Evolutionary conservation across 2,113 vertebrate genomes (phyloP), one percentile per base, ranked within the genome.

Genomic region (Syrrhaptes paradoxus): DNA sequence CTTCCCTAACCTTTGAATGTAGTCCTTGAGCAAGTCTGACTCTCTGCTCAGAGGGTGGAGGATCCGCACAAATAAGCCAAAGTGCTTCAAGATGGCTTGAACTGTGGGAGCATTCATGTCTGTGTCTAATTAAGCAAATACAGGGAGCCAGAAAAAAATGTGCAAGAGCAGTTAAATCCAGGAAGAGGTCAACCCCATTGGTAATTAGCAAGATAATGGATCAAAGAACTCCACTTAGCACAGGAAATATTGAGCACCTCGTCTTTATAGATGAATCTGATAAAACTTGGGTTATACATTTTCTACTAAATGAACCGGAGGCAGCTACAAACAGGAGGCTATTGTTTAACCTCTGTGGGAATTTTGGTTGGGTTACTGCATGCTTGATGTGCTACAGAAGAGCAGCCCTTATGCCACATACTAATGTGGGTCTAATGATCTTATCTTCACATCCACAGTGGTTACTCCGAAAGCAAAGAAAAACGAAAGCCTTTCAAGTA

Each of bases 41-140:
- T 87, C 59, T 85, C 72, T 46, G 48, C 55, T 84, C 21, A 3
- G 67, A 16, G 17, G 17, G 9, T 88, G 76, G 52, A 16, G 6
- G 34, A 72, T 86, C 72, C 51, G 55, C 38, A 71, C 72, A 93
- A 92, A 68, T 67, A 49, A 93, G 52, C 41, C 48, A 45, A 52
- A 95, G 41, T 52, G 28, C 79, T 86, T 74, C 72, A 86, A 31
- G 76, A 59, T 61, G 73, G 24, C n/a, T 80, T 92, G 83, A 80
- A 97, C 90, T 93, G 72, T 86, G 85, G 76, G 65, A 88, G 79
- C 83, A 95, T 94, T 96, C 87, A 90, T 86, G 61, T 38, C 83
- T 95, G 24, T 65, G 79, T 92, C 96, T 94, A 96, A 96, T 96
- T 95, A 96, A 94, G 95, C 92, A 96, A 96, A 95, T 84, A 96